Conservation (phyloP, 2,113 vertebrate species). For the Lipotes vexillifer region DNA sequence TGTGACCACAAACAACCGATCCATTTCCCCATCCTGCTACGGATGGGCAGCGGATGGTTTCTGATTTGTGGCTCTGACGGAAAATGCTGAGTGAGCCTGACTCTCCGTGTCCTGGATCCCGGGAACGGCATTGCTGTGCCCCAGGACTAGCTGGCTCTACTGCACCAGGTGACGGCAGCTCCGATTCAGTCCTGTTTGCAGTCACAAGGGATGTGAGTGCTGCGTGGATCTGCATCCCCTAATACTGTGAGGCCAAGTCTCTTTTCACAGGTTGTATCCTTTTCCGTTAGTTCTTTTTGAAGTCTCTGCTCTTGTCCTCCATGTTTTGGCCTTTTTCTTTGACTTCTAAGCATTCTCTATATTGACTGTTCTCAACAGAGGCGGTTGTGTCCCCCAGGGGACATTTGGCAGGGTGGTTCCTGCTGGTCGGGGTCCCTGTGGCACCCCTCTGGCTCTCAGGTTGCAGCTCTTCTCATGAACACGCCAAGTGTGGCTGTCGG, state of each 20-base stretch:
- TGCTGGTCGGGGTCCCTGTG: background rate
- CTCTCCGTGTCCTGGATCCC: fast-evolving
- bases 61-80: background rate
- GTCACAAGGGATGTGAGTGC: fast-evolving
- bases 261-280: no score
- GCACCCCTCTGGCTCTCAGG: background rate
- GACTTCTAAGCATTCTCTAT: background rate
- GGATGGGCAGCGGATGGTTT: background rate
- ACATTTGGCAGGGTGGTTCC: background rate
- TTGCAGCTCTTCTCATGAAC: background rate
- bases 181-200: fast-evolving
- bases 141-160: fast-evolving
- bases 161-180: fast-evolving
- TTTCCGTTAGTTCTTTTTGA: background rate
- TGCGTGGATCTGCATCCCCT: fast-evolving
- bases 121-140: fast-evolving
- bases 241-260: fast-evolving
- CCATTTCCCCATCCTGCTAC: background rate
- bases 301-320: background rate
- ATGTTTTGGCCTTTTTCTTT: background rate
- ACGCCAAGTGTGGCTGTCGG: background rate
- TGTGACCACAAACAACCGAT: background rate
- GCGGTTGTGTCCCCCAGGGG: background rate
- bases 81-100: fast-evolving
- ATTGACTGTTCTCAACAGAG: background rate